Evolutionary conservation across 2,888 invertebrate species (phyloP), one percentile per base, ranked within the genome.

Genomic region (Rutpela maculata): DNA sequence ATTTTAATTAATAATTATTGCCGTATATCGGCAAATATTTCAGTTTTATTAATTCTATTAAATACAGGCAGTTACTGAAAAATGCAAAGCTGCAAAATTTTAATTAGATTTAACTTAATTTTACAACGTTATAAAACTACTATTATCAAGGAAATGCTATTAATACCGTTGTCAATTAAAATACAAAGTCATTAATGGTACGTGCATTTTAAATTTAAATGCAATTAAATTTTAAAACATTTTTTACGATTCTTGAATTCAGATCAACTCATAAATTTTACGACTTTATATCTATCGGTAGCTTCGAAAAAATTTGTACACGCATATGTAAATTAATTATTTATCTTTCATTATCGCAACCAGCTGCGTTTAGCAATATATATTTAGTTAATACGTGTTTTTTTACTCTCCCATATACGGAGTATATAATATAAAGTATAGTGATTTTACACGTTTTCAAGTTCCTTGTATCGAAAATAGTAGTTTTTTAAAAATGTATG

Each of bases 11-110:
- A 80, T 75, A 81, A 83, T 83, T 81, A 85, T 78, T 83, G 84
- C 81, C 65, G 50, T 43, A 38, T 63, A 38, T 35, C 38, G 22
- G 50, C 35, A 59, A 69, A 59, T 69, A 59, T 17, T 56, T 57
- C 17, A 82, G 67, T 68, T 73, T 76, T 80, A 84, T 83, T 82
- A 84, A 83, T 84, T 84, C 84, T 43, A 17, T 80, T 26, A 57
- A 76, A 78, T 75, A 62, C 70, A 67, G 43, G 56, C 67, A 60
- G 69, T 18, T 67, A 63, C 31, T 26, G 55, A 75, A 78, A 75
- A 78, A 75, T 72, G 78, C 69, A 75, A 78, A 78, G 75, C 72
- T 78, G 78, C 75, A 72, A 60, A 72, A 60, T 69, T 76, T 76
- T 76, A 76, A 78, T 74, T 76, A 66, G 31, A 59, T 43, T 35